phyloP scores from a whole-genome alignment of 2,113 vertebrate species.

The Lagopus muta region DNA sequence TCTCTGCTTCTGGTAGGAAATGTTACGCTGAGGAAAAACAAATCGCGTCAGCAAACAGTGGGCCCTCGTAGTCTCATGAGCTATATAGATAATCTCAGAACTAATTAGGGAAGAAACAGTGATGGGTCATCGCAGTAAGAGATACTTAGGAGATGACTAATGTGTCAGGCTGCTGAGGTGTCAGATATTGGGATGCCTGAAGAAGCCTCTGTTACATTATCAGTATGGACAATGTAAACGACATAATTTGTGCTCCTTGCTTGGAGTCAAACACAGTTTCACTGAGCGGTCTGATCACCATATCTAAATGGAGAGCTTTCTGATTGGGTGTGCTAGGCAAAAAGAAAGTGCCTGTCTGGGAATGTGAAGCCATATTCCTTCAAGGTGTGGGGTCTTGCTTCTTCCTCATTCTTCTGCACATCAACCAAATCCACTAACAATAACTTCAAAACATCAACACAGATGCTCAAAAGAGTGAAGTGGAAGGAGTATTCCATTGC shows the following conservation, averaged over 20 bases:
- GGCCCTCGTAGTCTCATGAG: not conserved
- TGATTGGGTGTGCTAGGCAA: not conserved
- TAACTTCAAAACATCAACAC: not conserved
- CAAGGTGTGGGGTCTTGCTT: not conserved
- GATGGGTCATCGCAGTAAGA: not conserved
- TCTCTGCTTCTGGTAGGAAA: not conserved
- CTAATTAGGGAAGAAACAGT: not conserved
- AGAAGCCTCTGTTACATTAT: not conserved
- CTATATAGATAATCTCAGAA: not conserved
- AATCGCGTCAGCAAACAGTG: not conserved
- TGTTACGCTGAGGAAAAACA: not conserved
- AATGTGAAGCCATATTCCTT: accelerated
- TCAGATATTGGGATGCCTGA: not conserved
- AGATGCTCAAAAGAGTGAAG: not conserved
- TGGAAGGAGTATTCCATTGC: not conserved
- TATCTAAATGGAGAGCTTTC: not conserved
- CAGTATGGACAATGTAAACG: not conserved
- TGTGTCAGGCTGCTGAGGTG: not conserved
- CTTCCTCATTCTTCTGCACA: not conserved
- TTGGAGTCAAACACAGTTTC: not conserved
- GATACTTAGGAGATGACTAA: not conserved
- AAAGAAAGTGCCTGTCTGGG: not conserved
- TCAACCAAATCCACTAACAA: not conserved
- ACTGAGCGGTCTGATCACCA: not conserved
- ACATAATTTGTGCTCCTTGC: not conserved